These are phyloP conservation scores for Hypocryptadius cinnamomeus DNA, from an alignment of 2,113 vertebrate species.

Conservation along the genomic window DNA sequence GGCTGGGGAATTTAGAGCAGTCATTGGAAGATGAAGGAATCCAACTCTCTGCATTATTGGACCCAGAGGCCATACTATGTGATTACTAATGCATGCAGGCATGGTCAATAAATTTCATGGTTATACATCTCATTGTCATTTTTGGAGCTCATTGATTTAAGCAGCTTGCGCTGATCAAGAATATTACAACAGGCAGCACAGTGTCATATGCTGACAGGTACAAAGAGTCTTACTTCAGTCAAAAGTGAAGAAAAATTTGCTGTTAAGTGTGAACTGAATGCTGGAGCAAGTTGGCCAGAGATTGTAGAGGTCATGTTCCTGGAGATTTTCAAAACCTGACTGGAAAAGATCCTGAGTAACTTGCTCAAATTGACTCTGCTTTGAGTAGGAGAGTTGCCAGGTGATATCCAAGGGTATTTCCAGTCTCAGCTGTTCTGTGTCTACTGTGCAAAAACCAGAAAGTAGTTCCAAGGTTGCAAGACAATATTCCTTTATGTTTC, in stretches of 20 bases:
- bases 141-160: conserved; percentile 22
- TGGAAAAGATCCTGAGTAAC: background rate
- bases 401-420: background rate
- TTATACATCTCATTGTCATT: conserved; percentile 28
- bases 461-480: background rate
- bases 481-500: background rate
- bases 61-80: conserved; percentile 28
- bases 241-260: background rate
- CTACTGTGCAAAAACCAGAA: background rate
- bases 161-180: background rate
- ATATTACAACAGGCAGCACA: background rate
- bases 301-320: background rate
- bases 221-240: background rate
- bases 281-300: background rate
- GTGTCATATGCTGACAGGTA: background rate
- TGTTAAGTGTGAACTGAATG: background rate
- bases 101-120: conserved; percentile 18
- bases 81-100: conserved; percentile 40
- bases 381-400: background rate
- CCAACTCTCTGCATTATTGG: background rate
- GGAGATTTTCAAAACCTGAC: background rate
- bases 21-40: conserved; percentile 16
- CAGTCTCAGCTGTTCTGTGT: background rate
- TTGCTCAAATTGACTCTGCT: background rate
- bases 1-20: background rate